Percentiles rank a stretch among this genome's conserved stretches.
These are phyloP conservation scores for Pollenia amentaria DNA, from an alignment of 2,888 invertebrate genomes.

Conservation along the genomic window DNA sequence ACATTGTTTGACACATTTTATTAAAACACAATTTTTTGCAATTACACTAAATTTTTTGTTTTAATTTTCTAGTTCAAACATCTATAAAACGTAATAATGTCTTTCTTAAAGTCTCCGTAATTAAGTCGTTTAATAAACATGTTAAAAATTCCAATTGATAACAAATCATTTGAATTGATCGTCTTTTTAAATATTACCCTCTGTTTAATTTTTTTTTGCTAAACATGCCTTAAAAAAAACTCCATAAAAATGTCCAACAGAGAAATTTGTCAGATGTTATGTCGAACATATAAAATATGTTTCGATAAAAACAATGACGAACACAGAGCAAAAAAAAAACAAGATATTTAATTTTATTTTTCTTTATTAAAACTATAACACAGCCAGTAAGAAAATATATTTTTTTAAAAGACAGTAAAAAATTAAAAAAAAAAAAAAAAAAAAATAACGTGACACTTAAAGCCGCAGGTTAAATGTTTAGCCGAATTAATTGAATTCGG, in stretches of 20 bases:
- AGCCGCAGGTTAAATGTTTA: conserved; percentile 74
- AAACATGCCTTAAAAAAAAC: too few species aligned
- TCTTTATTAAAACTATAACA: conserved; percentile 23
- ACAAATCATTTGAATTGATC: conserved; percentile 70
- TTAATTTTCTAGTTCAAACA: too few species aligned
- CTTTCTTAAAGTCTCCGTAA: conserved; percentile 16
- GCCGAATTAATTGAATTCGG: conserved; percentile 26
- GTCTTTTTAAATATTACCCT: conserved; percentile 31
- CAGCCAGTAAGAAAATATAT: conserved; percentile 26
- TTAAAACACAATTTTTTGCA: too few species aligned
- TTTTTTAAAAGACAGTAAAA: conserved; percentile 49
- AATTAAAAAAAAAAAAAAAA: conserved; percentile 38
- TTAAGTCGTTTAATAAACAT: conserved; percentile 69
- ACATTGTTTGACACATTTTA: too few species aligned
- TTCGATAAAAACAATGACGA: conserved; percentile 70
- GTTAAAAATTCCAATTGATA: conserved; percentile 71
- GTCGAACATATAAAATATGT: conserved; percentile 74
- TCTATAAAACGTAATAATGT: too few species aligned
- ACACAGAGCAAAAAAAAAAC: conserved; percentile 41
- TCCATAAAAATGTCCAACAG: conserved; percentile 72
- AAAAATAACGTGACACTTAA: conserved; percentile 75
- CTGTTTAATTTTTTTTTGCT: neutral
- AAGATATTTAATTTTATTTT: conserved; percentile 4
- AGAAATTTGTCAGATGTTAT: conserved; percentile 76
- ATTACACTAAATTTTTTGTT: too few species aligned